Evolutionary conservation across 2,797 vertebrate species (phyloP), one percentile per base, ranked within the genome.

Genomic region (Galaxias olidus): DNA sequence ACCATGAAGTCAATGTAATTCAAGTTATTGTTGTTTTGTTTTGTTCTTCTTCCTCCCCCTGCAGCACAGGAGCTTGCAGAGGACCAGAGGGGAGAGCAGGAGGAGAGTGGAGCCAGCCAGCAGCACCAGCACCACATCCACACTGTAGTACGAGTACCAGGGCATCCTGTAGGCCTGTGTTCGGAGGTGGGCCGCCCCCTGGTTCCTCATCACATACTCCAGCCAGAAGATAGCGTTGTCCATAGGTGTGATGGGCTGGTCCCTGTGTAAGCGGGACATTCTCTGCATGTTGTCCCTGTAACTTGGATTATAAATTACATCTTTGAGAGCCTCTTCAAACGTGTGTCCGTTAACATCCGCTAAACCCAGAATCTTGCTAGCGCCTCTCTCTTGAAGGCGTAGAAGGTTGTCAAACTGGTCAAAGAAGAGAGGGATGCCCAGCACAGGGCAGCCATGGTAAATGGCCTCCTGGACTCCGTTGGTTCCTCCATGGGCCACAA

Each of bases 321-420:
- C 62, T 43, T 52, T 44, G 18, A 74, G 41, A 45, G 59, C 54
- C 54, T 65, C 58, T 4, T 57, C 58, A 20, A 74, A 65, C 15
- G 0, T 57, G 9, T 17, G 20, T 57, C 30, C 61, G 6, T 66
- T 51, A 4, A 74, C 0, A 40, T 13, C 58, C 7, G 14, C 19
- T 4, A 74, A 19, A 14, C 59, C 63, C 10, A 74, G 43, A 43
- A 69, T 66, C 48, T 62, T 20, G 9, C 69, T 68, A 10, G 49
- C 73, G 40, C 73, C 73, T 67, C 44, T 71, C 11, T 40, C 45
- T 20, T 51, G 53, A 10, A 75, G 64, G 1, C 73, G 63, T 7
- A 72, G 20, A 11, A 75, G 60, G 61, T 75, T 75, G 60, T 75
- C 73, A 47, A 59, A 65, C 57, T 75, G 73, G 64, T 75, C 73